Base-by-base conservation (phyloP, 2,113 vertebrate genomes). In the Heterotis niloticus region DNA sequence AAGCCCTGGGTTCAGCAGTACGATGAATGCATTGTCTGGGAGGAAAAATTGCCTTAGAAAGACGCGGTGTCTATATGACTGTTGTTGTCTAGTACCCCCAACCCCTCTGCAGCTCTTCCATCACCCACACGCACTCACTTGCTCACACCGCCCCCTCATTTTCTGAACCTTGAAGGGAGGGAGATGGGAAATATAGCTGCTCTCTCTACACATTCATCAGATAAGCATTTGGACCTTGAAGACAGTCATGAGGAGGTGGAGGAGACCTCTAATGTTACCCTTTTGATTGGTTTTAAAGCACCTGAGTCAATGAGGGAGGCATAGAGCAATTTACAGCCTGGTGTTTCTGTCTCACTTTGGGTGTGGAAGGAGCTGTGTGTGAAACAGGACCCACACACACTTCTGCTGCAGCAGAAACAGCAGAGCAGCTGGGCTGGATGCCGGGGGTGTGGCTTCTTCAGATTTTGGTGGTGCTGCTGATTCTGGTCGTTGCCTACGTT, bases 171-270 rank as follows among this genome's bases (percentile, higher is more conserved):
- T 13, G 66, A 10, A 23, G 26, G 54, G 1, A 29, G 57, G 56
- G 68, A 20, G 59, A 26, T 28, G 10, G 26, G 80, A 56, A 62
- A 73, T 77, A 62, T 20, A 59, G 75, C 52, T 72, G 18, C 64
- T 64, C 24, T 51, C 60, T n/a, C 51, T 67, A 44, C 70, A 9
- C 51, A 12, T 11, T 62, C 0, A 11, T 18, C 44, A 4, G 20
- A 24, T 10, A 44, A 72, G 51, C 51, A 12, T 23, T n/a, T 44
- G 9, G 23, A 72, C 24, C 18, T 56, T n/a, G 51, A 54, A 44
- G 44, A 34, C 4, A 44, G 54, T 44, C 13, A 23, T 23, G 64
- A 23, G 64, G n/a, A n/a, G n/a, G 18, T 24, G n/a, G n/a, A 66
- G 64, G 64, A 51, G 70, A 5, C 1, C 10, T 18, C 34, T 24